Conservation (phyloP, 2,113 vertebrate species). For the Epinephelus fuscoguttatus region DNA sequence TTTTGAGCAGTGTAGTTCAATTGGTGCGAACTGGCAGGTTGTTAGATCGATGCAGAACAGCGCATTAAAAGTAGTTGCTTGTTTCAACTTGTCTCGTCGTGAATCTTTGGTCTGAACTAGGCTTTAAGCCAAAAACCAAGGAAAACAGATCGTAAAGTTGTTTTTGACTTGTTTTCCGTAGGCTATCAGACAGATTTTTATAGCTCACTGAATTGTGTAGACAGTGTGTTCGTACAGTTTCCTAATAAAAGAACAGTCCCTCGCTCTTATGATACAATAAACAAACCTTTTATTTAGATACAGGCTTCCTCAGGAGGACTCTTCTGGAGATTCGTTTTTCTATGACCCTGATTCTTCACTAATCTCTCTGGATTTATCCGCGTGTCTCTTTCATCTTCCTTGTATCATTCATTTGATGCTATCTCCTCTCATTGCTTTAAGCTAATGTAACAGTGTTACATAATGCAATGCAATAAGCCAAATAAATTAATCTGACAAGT, state of each 20-base stretch:
- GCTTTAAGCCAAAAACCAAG: background rate
- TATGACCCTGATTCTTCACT: background rate
- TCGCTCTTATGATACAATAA: background rate
- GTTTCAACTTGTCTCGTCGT: no score
- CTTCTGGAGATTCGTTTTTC: background rate
- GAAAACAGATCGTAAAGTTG: conserved; percentile 10
- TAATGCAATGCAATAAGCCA: conserved; percentile 1
- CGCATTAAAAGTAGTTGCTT: no score
- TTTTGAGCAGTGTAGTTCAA: no score
- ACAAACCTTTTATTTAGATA: background rate
- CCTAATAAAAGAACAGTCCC: conserved; percentile 5
- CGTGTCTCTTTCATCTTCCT: background rate
- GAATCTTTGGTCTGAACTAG: no score
- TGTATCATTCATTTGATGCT: background rate
- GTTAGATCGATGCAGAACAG: no score
- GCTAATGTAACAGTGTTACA: conserved; percentile 24
- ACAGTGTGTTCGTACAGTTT: conserved; percentile 2
- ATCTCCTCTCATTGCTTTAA: background rate
- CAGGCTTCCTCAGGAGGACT: background rate
- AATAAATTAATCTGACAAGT: conserved; percentile 23
- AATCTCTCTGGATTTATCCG: background rate
- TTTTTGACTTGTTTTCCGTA: conserved; percentile 23
- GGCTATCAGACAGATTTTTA: conserved; percentile 12
- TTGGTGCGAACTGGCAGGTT: no score
- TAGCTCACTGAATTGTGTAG: background rate